A percentile compares a stretch with the other conserved stretches of the same genome.
phyloP scores from a whole-genome alignment of 2,113 vertebrate species.

The Saguinus imperator region DNA sequence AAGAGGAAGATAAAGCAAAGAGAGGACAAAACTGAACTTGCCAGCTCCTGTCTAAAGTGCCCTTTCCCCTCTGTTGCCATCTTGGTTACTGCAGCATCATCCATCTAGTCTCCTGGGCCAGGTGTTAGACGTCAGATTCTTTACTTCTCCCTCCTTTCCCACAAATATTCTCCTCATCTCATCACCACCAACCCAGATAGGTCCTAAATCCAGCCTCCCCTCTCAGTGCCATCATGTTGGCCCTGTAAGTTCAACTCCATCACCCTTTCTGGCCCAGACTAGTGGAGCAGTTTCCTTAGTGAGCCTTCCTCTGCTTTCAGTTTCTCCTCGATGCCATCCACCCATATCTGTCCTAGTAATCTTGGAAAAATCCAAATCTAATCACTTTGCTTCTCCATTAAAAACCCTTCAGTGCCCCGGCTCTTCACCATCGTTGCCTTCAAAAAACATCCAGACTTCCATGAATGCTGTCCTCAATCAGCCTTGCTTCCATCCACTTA shows the following conservation, averaged over 20 bases:
- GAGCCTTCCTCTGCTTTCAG: background rate
- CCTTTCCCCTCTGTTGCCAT: background rate
- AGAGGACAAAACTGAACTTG: background rate
- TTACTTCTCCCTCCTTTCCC: background rate
- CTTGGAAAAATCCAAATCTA: background rate
- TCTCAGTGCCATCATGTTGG: background rate
- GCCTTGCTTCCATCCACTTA: background rate
- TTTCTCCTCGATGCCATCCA: background rate
- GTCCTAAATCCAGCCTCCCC: background rate
- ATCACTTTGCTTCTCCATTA: background rate
- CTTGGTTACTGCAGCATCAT: background rate
- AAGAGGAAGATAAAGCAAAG: slow-evolving; percentile 19
- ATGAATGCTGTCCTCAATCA: background rate
- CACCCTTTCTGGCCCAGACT: background rate
- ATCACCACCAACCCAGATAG: background rate
- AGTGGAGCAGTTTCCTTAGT: background rate
- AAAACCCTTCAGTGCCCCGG: background rate
- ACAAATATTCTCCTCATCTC: background rate
- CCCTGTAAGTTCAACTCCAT: too few relatives aligned
- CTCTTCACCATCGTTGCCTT: background rate
- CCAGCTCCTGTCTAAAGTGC: background rate
- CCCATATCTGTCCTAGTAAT: background rate
- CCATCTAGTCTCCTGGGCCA: background rate
- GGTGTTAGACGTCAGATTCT: background rate
- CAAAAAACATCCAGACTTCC: background rate